Percentiles rank a stretch among this genome's conserved stretches.
Conservation (phyloP, 2,888 invertebrate genomes). For the Drosophila nigricruria region DNA sequence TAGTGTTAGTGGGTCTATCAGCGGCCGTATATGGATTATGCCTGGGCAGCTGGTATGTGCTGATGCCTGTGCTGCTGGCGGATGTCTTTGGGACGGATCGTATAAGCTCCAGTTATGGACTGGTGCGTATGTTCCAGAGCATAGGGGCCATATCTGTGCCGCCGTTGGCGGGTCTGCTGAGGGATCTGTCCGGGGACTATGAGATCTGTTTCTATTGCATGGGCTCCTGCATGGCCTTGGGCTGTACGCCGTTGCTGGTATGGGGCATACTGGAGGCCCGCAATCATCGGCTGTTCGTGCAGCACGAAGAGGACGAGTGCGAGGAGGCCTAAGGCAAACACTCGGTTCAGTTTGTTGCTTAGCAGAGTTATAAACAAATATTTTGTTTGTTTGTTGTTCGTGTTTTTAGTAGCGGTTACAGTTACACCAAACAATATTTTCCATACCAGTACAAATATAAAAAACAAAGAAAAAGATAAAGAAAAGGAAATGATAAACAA, state of each 20-base stretch:
- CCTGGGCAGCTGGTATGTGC: slow-evolving; percentile 91
- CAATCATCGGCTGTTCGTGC: slow-evolving; percentile 78
- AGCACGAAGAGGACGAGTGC: slow-evolving; percentile 82
- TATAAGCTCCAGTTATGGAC: slow-evolving; percentile 91
- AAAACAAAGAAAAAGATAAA: background rate
- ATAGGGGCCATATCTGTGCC: slow-evolving; percentile 90
- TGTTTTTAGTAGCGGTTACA: slow-evolving; percentile 72
- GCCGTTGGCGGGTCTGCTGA: slow-evolving; percentile 89
- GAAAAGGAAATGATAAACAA: background rate
- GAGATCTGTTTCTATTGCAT: slow-evolving; percentile 91
- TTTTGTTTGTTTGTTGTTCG: slow-evolving; percentile 62
- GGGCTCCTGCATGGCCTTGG: slow-evolving; percentile 91
- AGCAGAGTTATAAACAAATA: slow-evolving; percentile 28
- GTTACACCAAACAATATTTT: slow-evolving; percentile 48
- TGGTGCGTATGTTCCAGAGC: slow-evolving; percentile 92
- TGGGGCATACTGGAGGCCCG: slow-evolving; percentile 83
- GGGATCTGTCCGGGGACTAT: slow-evolving; percentile 90
- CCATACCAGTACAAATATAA: slow-evolving; percentile 41
- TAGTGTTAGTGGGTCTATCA: slow-evolving; percentile 88
- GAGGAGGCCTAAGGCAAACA: slow-evolving; percentile 73
- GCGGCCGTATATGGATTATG: slow-evolving; percentile 90
- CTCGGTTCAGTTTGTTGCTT: slow-evolving; percentile 44
- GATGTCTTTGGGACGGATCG: slow-evolving; percentile 91
- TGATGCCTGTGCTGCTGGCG: slow-evolving; percentile 90
- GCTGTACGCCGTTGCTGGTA: slow-evolving; percentile 88